phyloP scores from a whole-genome alignment of 2,888 invertebrate genomes.

The Lasioglossum morio region DNA sequence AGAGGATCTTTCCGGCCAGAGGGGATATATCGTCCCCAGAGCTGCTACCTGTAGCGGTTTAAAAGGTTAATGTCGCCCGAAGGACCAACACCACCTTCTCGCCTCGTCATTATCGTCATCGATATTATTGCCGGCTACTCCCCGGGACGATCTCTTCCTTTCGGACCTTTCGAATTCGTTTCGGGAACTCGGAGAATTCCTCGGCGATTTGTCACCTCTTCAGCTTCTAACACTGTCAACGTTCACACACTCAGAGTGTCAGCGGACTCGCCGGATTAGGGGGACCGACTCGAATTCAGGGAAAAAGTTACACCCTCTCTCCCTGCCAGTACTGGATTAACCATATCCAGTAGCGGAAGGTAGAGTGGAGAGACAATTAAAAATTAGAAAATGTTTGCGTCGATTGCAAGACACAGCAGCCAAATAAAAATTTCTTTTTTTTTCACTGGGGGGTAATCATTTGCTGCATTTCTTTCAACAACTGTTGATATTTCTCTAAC shows the following conservation, averaged over 20 bases:
- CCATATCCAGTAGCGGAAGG: no score
- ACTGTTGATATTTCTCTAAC: no score
- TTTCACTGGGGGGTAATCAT: no score
- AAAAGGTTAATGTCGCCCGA: slow-evolving; percentile 60
- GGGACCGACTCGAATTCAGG: no score
- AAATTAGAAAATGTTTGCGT: no score
- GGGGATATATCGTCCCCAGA: slow-evolving; percentile 15
- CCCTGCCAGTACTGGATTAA: no score
- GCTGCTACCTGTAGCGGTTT: slow-evolving; percentile 63
- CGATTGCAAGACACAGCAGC: no score
- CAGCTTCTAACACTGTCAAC: neutral
- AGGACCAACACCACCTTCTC: slow-evolving; percentile 26
- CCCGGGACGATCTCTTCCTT: neutral
- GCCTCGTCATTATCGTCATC: slow-evolving; percentile 40
- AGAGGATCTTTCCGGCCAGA: neutral
- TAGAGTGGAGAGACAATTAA: no score
- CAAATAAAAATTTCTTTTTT: no score
- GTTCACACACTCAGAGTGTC: neutral
- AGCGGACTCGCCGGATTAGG: no score
- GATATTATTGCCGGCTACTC: slow-evolving; percentile 30
- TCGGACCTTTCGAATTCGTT: slow-evolving; percentile 31
- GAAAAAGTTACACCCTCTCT: no score
- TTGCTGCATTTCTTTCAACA: no score
- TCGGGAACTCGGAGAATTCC: neutral
- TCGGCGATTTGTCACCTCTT: neutral